Conservation (phyloP, 2,113 vertebrate species). For the rat (Rattus norvegicus) region DNA sequence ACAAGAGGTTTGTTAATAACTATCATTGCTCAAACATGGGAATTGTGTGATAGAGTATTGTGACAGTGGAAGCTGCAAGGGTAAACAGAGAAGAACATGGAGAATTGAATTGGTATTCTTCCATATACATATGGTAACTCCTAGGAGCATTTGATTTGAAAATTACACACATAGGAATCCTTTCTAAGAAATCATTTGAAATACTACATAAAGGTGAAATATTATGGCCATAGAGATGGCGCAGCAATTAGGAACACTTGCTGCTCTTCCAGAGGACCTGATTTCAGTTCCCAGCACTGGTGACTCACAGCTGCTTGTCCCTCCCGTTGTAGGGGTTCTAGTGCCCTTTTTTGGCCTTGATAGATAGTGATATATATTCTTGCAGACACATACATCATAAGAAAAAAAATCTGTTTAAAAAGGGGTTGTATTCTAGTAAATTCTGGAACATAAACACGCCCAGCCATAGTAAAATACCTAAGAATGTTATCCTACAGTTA, state of each 20-base stretch:
- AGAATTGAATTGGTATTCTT: background rate
- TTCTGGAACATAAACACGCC: constrained; percentile 22
- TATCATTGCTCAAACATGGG: background rate
- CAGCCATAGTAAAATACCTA: background rate
- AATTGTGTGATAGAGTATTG: background rate
- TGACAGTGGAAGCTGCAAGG: background rate
- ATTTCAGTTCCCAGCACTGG: background rate
- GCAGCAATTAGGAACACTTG: background rate
- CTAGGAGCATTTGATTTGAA: constrained; percentile 5
- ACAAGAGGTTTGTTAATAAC: background rate
- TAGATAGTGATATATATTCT: background rate
- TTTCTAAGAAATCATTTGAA: background rate
- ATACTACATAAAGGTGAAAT: background rate
- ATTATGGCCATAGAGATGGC: background rate
- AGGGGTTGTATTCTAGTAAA: background rate
- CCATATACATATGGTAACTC: background rate
- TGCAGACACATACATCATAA: background rate
- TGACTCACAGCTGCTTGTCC: background rate
- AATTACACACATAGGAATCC: background rate
- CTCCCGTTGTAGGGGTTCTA: background rate
- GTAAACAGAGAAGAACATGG: background rate
- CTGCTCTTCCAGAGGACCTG: background rate
- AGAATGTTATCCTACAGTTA: background rate
- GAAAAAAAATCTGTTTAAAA: background rate
- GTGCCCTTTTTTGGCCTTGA: background rate